Evolutionary conservation across 2,797 vertebrate genomes (phyloP).

Genomic region (Microctenopoma lineatum): DNA sequence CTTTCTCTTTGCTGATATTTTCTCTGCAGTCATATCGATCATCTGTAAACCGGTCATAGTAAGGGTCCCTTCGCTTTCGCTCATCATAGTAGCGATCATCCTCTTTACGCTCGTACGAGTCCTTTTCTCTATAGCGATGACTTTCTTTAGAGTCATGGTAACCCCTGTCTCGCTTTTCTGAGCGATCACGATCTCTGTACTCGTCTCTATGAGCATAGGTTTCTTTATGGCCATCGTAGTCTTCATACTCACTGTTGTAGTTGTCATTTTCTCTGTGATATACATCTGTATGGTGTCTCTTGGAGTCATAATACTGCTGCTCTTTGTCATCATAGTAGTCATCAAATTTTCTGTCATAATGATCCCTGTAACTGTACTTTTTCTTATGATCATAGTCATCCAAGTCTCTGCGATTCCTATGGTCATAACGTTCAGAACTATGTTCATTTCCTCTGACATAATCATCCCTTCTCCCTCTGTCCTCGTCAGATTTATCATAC

Average conservation of each 20-base stretch:
- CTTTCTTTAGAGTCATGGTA: constrained; percentile 65
- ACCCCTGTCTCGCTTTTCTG: constrained; percentile 56
- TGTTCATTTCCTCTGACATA: constrained; percentile 52
- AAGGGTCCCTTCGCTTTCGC: constrained; percentile 50
- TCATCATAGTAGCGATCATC: constrained; percentile 65
- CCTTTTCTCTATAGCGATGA: constrained; percentile 60
- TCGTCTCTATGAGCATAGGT: constrained; percentile 56
- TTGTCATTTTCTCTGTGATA: constrained; percentile 62
- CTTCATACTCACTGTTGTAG: constrained; percentile 60
- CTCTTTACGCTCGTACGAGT: constrained; percentile 58
- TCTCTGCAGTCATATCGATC: constrained; percentile 67
- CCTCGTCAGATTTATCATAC: constrained; percentile 49
- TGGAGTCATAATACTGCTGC: constrained; percentile 57
- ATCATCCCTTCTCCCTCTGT: constrained; percentile 60
- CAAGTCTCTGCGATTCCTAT: constrained; percentile 44
- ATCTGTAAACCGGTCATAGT: constrained; percentile 45
- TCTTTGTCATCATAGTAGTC: constrained; percentile 64
- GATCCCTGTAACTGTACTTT: constrained; percentile 54
- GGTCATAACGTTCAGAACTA: constrained; percentile 44
- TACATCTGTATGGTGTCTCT: constrained; percentile 42
- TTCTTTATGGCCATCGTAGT: constrained; percentile 60
- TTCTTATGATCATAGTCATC: constrained; percentile 60
- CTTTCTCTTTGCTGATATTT: constrained; percentile 47
- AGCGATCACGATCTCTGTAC: constrained; percentile 56
- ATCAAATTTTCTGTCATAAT: constrained; percentile 57